Conservation (phyloP, 2,888 invertebrate genomes). For the Acronicta alni region DNA sequence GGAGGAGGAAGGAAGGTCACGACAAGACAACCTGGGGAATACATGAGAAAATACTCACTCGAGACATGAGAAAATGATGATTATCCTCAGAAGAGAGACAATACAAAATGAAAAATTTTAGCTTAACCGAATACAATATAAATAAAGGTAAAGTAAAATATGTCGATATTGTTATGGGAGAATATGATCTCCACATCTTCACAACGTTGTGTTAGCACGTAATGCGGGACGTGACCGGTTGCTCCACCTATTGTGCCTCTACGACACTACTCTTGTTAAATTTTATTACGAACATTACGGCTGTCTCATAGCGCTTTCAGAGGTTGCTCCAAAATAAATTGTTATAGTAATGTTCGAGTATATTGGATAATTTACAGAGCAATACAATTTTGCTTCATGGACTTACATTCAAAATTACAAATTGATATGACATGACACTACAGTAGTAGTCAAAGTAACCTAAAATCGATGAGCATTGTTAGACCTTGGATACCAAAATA, state of each 20-base stretch:
- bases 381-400: not conserved
- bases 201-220: conserved; percentile 33
- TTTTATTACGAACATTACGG: conserved; percentile 21
- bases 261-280: conserved; percentile 36
- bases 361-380: not conserved
- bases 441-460: too few species aligned
- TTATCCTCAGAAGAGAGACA: too few species aligned
- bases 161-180: conserved; percentile 30
- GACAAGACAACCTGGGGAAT: too few species aligned
- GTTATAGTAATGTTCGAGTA: not conserved
- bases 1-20: too few species aligned
- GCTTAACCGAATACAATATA: too few species aligned
- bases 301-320: conserved; percentile 3
- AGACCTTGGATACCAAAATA: too few species aligned
- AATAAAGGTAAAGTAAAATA: conserved; percentile 1
- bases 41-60: too few species aligned
- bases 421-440: not conserved
- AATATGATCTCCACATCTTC: conserved; percentile 17
- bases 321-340: conserved; percentile 6
- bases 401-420: not conserved
- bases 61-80: too few species aligned
- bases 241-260: conserved; percentile 33
- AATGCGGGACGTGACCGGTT: conserved; percentile 31
- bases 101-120: too few species aligned
- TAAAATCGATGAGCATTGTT: too few species aligned